These are phyloP conservation scores for Alces alces DNA, from an alignment of 2,113 vertebrate species.

Conservation along the genomic window DNA sequence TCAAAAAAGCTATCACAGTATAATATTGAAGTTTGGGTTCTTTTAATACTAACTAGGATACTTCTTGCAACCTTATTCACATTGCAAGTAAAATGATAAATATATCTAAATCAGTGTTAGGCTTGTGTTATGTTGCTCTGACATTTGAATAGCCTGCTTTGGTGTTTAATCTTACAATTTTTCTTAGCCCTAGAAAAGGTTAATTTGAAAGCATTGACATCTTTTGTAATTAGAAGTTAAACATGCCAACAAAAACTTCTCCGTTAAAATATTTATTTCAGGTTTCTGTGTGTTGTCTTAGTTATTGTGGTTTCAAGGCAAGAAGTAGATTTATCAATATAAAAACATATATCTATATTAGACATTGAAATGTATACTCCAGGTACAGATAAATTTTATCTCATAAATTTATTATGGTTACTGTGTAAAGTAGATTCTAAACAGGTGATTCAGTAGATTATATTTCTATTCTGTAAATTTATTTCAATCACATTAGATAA, in stretches of 20 bases:
- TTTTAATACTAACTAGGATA: neutral
- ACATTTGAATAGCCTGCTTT: neutral
- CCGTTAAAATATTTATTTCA: constrained; percentile 26
- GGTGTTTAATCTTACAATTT: neutral
- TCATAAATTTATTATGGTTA: neutral
- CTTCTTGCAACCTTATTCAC: neutral
- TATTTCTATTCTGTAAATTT: neutral
- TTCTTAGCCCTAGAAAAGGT: neutral
- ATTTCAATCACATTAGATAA: neutral
- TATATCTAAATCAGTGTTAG: neutral
- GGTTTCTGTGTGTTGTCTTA: neutral
- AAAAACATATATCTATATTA: neutral
- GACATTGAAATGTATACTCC: constrained; percentile 18
- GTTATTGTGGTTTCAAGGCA: neutral
- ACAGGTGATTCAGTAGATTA: neutral
- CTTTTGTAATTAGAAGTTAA: constrained; percentile 21
- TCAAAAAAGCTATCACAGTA: neutral
- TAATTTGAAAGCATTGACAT: neutral
- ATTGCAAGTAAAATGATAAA: neutral
- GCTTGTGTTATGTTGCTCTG: neutral
- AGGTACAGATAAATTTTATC: neutral
- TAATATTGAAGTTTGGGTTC: neutral
- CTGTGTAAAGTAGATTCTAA: neutral
- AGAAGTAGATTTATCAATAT: neutral
- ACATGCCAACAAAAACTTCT: neutral